Evolutionary conservation across 2,797 vertebrate species (phyloP).

Genomic region (Myiotriccus ornatus): DNA sequence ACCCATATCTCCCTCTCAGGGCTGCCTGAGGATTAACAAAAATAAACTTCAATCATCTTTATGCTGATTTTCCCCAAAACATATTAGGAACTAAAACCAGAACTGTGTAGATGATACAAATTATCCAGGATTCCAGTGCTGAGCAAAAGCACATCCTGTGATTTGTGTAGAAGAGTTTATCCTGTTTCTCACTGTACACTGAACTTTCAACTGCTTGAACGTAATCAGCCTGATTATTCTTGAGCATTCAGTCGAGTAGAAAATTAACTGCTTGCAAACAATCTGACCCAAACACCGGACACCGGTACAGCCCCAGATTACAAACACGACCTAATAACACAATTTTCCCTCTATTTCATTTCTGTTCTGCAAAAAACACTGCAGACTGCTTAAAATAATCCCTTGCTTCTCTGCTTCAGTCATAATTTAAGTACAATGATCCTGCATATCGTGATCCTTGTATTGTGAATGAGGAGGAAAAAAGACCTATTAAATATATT

Average conservation of each 20-base stretch:
- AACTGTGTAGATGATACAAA: background rate
- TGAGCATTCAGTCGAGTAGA: background rate
- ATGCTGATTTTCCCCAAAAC: background rate
- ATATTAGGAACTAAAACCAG: background rate
- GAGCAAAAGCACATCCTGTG: background rate
- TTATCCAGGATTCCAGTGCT: background rate
- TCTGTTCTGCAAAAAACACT: background rate
- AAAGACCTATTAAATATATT: background rate
- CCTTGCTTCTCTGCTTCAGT: background rate
- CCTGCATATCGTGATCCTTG: background rate
- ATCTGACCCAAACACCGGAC: background rate
- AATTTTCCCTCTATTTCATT: background rate
- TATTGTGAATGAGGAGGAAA: background rate
- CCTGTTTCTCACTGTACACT: background rate
- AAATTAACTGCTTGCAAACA: background rate
- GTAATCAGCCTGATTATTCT: background rate
- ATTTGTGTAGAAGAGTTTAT: background rate
- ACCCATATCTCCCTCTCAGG: background rate
- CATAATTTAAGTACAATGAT: background rate
- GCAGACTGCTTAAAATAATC: background rate
- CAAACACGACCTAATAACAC: background rate
- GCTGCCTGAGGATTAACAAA: constrained; percentile 3
- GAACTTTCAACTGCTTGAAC: constrained; percentile 15
- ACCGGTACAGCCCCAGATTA: background rate
- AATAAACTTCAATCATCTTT: background rate